Conservation (phyloP, 2,888 invertebrate species). For the Syrista parreyssii region DNA sequence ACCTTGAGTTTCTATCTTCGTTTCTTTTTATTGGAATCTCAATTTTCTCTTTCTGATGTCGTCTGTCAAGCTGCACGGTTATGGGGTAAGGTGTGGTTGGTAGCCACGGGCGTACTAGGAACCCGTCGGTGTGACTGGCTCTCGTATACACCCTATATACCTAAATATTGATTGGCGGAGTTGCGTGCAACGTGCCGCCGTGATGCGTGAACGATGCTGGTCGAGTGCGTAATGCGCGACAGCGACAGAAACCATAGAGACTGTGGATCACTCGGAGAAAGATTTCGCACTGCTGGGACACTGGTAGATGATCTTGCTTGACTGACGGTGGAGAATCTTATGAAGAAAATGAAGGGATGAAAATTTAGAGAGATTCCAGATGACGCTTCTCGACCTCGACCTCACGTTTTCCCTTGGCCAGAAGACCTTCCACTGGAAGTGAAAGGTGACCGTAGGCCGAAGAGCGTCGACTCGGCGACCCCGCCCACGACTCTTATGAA, state of each 20-base stretch:
- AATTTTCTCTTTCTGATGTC: neutral
- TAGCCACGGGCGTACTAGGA: conserved; percentile 35
- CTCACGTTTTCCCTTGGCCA: neutral
- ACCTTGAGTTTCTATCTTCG: neutral
- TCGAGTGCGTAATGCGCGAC: neutral
- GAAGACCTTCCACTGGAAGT: neutral
- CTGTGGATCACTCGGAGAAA: neutral
- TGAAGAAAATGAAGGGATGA: neutral
- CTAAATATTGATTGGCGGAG: conserved; percentile 44
- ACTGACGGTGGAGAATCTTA: neutral
- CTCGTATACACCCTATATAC: conserved; percentile 39
- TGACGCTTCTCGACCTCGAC: neutral
- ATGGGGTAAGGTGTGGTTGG: conserved; percentile 40
- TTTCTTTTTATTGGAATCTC: neutral
- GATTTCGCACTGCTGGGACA: neutral
- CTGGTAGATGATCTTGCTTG: neutral
- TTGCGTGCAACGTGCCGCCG: conserved; percentile 17
- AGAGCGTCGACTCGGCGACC: neutral
- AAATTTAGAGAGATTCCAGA: neutral
- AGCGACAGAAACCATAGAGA: neutral
- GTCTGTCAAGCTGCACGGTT: neutral
- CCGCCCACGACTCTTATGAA: neutral
- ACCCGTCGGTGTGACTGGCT: conserved; percentile 25
- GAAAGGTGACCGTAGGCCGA: neutral
- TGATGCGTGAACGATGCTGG: conserved; percentile 2